Base-by-base conservation (phyloP, 1,140 invertebrate species). In the Sarcophaga peregrina region DNA sequence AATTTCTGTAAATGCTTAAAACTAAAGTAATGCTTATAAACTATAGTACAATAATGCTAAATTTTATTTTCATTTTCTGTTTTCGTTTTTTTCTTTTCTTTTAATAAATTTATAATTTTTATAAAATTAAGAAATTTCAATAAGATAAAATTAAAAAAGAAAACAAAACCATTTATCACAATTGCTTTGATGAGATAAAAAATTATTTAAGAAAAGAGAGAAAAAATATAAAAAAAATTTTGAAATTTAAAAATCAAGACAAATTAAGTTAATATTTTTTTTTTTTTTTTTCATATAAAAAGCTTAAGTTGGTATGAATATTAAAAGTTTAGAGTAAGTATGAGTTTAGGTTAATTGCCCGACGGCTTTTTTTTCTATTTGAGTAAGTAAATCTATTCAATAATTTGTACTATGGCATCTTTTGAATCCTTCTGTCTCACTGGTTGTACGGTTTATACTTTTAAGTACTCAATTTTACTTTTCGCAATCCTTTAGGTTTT, bases 141-240 rank as follows among this genome's bases (percentile, higher is more conserved):
- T 15, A 46, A 81, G 13, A 62, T 47, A 68, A 15, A 50, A 48
- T n/a, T 10, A 25, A 81, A 58, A 80, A 58, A 58, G 45, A 81
- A 87, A 88, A 88, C 86, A 88, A 88, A 88, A 88, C 85, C 85
- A 85, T 78, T 89, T 89, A 89, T 89, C 88, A 89, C 88, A 89
- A 89, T 89, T 86, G 88, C 88, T 89, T 89, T 88, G 88, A 89
- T 89, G 88, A 89, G 86, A 54, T 73, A 58, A 45, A 74, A 17
- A 68, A 37, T 37, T 37, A 37, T 37, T 37, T 37, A 37, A 37
- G 25, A 37, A 37, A 37, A 37, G 25, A 37, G 25, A 37, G 4
- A 15, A 37, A 82, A 50, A 46, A 81, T 50, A 20, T 37, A 8
- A 46, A n/a, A 82, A 82, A 45, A 48, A 50, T 80, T 52, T 50